phyloP scores from a whole-genome alignment of 2,797 vertebrate genomes.

The Tympanoctomys barrerae region DNA sequence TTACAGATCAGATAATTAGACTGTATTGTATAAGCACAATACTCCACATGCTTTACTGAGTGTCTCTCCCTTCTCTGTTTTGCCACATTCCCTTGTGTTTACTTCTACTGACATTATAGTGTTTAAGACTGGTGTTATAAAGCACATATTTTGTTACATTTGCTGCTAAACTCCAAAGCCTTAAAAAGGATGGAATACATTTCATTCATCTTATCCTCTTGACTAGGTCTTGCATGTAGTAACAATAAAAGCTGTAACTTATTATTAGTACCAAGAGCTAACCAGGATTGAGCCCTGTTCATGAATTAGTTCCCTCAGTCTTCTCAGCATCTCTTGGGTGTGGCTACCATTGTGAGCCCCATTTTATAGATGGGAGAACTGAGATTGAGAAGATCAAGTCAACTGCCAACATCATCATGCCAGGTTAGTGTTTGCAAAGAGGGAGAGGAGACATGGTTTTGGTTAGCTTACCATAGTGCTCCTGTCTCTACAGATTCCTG shows the following conservation, averaged over 20 bases:
- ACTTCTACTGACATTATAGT: accelerated
- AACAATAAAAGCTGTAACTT: constrained; percentile 40
- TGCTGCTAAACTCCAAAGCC: background rate
- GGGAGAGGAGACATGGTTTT: background rate
- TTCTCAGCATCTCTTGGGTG: background rate
- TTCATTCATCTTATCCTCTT: constrained; percentile 36
- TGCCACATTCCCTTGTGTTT: background rate
- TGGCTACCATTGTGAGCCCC: constrained; percentile 55
- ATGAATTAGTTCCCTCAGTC: background rate
- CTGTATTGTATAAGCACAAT: background rate
- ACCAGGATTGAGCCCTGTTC: background rate
- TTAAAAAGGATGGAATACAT: background rate
- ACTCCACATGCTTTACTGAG: accelerated
- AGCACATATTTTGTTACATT: accelerated
- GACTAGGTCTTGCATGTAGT: background rate
- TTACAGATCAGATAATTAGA: background rate
- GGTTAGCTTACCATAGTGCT: background rate
- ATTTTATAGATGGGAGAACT: constrained; percentile 60
- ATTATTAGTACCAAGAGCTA: constrained; percentile 56
- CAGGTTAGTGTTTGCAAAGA: background rate
- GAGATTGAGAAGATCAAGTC: background rate
- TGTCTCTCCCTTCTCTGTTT: background rate
- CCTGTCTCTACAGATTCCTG: background rate
- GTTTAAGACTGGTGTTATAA: background rate
- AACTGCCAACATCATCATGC: background rate